Evolutionary conservation across 53 echinoderm and acorn worm genomes (phyloP).

Genomic region (Holothuria leucospilota): DNA sequence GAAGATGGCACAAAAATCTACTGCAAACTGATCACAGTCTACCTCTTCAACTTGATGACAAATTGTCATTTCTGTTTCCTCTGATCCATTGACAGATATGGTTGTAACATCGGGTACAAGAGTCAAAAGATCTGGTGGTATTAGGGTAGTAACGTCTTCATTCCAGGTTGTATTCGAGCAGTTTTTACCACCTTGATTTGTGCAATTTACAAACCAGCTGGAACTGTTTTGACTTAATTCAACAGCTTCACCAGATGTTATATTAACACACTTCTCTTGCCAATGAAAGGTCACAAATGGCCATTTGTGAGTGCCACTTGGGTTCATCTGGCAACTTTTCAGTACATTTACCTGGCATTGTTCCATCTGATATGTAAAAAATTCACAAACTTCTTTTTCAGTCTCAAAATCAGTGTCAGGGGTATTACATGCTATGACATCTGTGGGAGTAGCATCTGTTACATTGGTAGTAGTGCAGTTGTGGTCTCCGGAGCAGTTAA

Average conservation of each 20-base stretch:
- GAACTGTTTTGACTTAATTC: no score
- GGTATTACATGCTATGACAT: no score
- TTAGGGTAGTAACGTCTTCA: no score
- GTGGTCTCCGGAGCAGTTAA: neutral
- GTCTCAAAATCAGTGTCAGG: no score
- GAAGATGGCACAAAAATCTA: neutral
- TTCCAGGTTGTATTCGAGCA: no score
- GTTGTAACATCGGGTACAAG: no score
- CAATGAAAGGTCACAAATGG: neutral
- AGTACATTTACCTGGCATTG: neutral
- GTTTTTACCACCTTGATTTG: no score
- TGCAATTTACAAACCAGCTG: no score
- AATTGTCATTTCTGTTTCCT: neutral
- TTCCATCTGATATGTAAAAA: neutral
- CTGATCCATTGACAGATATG: no score
- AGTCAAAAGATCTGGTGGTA: no score
- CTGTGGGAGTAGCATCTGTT: no score
- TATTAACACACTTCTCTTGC: neutral
- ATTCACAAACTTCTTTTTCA: slow-evolving; percentile 4
- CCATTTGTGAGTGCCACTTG: neutral
- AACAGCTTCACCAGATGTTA: no score
- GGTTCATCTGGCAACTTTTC: neutral
- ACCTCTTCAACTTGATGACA: neutral
- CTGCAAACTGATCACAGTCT: slow-evolving; percentile 3
- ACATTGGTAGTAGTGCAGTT: neutral